Percentiles rank a stretch among this genome's conserved stretches.
Evolutionary conservation across 2,797 vertebrate species (phyloP).

Genomic region (Macropus fuliginosus): DNA sequence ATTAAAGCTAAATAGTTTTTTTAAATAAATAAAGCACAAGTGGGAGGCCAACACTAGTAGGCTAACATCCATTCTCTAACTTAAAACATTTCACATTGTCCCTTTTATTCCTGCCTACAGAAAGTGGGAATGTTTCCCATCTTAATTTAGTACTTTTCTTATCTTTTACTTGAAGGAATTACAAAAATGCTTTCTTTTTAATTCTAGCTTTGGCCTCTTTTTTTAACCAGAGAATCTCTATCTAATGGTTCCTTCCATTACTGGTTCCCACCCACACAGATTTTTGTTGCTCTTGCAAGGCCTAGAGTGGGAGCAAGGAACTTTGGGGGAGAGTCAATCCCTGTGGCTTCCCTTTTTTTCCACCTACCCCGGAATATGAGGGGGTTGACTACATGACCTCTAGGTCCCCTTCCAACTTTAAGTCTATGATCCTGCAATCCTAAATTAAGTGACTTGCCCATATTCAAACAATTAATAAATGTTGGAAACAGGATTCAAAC

Average conservation of each 20-base stretch:
- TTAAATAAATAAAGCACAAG: neutral
- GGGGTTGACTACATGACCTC: too few species aligned
- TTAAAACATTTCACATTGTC: neutral
- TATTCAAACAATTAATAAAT: neutral
- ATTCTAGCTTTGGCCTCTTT: neutral
- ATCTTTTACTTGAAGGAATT: neutral
- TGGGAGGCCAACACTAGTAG: neutral
- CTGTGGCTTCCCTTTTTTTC: neutral
- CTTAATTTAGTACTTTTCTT: neutral
- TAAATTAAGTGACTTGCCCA: neutral
- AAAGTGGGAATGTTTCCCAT: neutral
- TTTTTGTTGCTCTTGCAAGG: neutral
- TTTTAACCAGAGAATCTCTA: neutral
- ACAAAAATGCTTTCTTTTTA: neutral
- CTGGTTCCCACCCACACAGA: neutral
- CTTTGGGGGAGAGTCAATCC: neutral
- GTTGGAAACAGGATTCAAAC: neutral
- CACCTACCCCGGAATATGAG: neutral
- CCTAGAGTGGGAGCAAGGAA: neutral
- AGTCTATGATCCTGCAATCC: neutral
- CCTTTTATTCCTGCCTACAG: neutral
- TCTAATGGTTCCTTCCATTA: neutral
- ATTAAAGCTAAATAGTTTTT: neutral
- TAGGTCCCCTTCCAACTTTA: neutral
- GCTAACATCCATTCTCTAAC: neutral